Evolutionary conservation across 1,140 invertebrate species (phyloP).

Genomic region (Lycorma delicatula): DNA sequence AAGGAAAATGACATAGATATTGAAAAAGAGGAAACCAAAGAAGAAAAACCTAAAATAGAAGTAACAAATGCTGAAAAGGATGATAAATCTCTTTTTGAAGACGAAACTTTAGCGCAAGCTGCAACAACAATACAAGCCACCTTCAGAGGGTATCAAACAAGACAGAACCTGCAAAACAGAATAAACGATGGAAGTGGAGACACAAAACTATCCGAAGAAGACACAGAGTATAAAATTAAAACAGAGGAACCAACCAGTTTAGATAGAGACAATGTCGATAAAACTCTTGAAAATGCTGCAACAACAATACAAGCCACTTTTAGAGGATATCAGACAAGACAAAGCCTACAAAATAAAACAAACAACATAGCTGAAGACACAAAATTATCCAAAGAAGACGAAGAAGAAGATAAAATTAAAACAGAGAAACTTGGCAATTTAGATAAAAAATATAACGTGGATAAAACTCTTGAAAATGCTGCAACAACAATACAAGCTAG

Average conservation of each 20-base stretch:
- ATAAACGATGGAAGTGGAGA: not conserved
- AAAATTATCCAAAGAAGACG: constrained; percentile 11
- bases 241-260: too few species aligned
- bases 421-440: constrained; percentile 10
- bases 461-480: constrained; percentile 5
- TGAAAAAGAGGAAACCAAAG: constrained; percentile 45
- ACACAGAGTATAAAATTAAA: too few species aligned
- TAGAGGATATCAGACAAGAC: constrained; percentile 20
- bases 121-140: constrained; percentile 24
- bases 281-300: constrained; percentile 26
- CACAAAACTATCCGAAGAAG: too few species aligned
- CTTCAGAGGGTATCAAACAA: constrained; percentile 22
- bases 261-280: constrained; percentile 23
- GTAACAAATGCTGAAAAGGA: not conserved
- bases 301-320: constrained; percentile 25
- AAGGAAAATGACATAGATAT: constrained; percentile 18
- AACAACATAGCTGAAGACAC: not conserved
- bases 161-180: constrained; percentile 1
- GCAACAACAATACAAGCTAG: constrained; percentile 23
- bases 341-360: constrained; percentile 13
- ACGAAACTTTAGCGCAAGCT: constrained; percentile 7
- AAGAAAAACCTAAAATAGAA: constrained; percentile 9
- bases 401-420: constrained; percentile 24
- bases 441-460: not conserved
- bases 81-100: not conserved